These are phyloP conservation scores for Synaphobranchus kaupii DNA, from an alignment of 2,797 vertebrate genomes.

Conservation along the genomic window DNA sequence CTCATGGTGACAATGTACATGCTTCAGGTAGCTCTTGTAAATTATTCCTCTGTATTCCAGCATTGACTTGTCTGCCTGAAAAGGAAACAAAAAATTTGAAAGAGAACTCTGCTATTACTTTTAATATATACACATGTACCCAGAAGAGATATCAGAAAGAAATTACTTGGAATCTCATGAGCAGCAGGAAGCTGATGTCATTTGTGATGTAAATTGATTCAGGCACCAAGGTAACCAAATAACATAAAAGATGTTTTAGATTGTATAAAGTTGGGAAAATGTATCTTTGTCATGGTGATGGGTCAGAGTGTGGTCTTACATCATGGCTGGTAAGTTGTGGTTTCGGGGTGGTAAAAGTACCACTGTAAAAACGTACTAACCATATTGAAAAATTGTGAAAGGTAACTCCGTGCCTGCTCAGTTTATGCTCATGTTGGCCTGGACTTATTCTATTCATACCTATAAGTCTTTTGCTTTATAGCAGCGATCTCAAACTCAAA, in stretches of 20 bases:
- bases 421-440: no score
- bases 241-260: not conserved
- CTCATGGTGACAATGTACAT: conserved; percentile 7
- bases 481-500: no score
- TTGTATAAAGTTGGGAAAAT: not conserved
- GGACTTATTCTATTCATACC: no score
- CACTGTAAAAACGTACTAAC: no score
- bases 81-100: conserved; percentile 26
- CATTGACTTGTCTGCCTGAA: conserved; percentile 33
- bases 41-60: conserved; percentile 32
- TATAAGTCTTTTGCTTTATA: no score
- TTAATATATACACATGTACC: conserved; percentile 10
- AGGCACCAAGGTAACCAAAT: not conserved
- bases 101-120: not conserved
- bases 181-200: not conserved
- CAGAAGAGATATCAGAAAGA: not conserved
- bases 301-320: not conserved
- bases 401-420: no score
- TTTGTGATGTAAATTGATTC: not conserved
- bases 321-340: no score
- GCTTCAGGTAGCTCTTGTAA: conserved; percentile 32
- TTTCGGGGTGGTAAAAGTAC: no score
- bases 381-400: no score
- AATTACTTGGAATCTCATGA: not conserved
- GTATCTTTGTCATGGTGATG: not conserved